Base-by-base conservation (phyloP, 2,888 invertebrate genomes). In the Machimus rusticus region DNA sequence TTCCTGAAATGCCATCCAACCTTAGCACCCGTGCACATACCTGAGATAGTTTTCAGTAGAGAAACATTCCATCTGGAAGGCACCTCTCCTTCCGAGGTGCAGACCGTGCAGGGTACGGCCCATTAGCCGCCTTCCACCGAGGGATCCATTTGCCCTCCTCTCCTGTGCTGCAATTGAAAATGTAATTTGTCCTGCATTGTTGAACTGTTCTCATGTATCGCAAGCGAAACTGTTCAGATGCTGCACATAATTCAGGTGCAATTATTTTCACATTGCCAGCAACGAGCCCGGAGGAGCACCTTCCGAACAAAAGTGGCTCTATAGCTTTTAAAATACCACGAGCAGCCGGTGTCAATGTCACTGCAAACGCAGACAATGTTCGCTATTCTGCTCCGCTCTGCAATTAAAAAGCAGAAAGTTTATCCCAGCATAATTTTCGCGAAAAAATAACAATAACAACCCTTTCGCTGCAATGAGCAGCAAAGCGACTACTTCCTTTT, bases 181-280 rank as follows among this genome's bases (percentile, higher is more conserved):
- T 82, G 82, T 82, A 82, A 82, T 82, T 82, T 82, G 82, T 82
- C 82, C 82, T 82, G 82, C 57, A 82, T 82, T 82, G 82, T 82
- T 82, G 82, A 57, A 39, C 57, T 82, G 66, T 37, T 57, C 51
- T 5, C 37, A 57, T 82, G 81, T 82, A 82, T 37, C 57, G 57
- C 37, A 37, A 82, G 82, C 8, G 82, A 66, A 57, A 37, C 66
- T 82, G 82, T 66, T 82, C 57, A 57, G 57, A 82, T 82, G 57
- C 82, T 82, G 57, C 82, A 82, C 82, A 82, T 82, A 57, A 82
- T 82, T 82, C 82, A 66, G 39, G n/a, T 82, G 57, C 82, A 82
- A 82, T 82, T 82, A 82, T 82, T 82, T 66, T 57, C 34, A 31
- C 57, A 82, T 82, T 66, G 37, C 46, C 23, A 2, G 19, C 37